A percentile compares a stretch with the other conserved stretches of the same genome.
phyloP scores from a whole-genome alignment of 2,888 invertebrate species.

The Drosophila anomelani region DNA sequence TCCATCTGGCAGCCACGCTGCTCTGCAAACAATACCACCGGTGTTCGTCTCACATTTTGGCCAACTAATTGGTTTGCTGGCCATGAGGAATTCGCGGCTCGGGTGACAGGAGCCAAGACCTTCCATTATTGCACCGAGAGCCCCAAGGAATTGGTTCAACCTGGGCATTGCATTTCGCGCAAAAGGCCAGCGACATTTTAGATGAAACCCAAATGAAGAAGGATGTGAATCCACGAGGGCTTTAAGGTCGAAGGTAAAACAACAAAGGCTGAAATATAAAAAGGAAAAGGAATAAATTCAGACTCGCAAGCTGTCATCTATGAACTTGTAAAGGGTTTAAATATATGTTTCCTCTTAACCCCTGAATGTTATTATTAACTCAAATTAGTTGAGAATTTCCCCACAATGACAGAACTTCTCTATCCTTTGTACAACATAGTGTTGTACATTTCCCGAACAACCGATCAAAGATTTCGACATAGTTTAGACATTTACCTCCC shows the following conservation, averaged over 20 bases:
- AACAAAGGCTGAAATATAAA: not conserved
- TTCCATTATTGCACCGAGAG: constrained; percentile 19
- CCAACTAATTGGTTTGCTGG: constrained; percentile 26
- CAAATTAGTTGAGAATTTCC: not conserved
- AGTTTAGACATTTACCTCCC: constrained; percentile 8
- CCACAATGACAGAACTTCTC: not conserved
- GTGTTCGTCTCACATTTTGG: not conserved
- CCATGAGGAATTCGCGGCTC: constrained; percentile 3
- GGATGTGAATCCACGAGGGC: not conserved
- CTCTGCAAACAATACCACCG: constrained; percentile 10
- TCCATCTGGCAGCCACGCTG: constrained; percentile 5
- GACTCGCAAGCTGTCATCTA: not conserved
- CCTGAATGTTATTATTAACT: not conserved
- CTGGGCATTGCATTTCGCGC: constrained; percentile 1
- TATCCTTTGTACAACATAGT: not conserved
- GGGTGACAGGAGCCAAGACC: not conserved
- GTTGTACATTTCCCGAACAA: not conserved
- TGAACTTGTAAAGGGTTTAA: too few relatives aligned
- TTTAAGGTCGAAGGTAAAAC: not conserved
- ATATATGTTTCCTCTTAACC: not conserved
- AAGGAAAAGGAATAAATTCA: too few relatives aligned
- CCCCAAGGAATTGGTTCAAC: constrained; percentile 22
- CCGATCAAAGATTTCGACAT: constrained; percentile 3
- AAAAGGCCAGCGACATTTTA: constrained; percentile 3
- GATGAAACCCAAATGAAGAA: constrained; percentile 5